Base-by-base conservation (phyloP, 2,797 vertebrate species). In the Acrocephalus scirpaceus region DNA sequence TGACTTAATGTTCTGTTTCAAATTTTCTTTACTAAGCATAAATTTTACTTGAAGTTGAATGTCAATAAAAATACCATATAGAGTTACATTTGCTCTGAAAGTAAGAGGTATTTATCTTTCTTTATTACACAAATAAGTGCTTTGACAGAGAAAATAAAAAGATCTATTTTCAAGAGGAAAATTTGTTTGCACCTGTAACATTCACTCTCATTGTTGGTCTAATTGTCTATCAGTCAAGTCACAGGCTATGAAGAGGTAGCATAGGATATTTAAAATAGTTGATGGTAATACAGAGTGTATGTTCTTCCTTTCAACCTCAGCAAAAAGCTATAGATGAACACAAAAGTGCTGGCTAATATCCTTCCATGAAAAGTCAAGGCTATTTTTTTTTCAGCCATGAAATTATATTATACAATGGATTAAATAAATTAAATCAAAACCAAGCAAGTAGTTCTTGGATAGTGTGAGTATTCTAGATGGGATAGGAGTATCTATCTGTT, bases 121-220 rank as follows among this genome's bases (percentile, higher is more conserved):
- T 38, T 61, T 88, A 89, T 76, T 75, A 32, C 85, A 77, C 10
- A 86, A 95, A 90, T 64, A 76, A 42, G 21, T 85, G 45, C 19
- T 97, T 96, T 79, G 62, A 94, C 64, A 88, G 60, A 86, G 84
- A 58, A 93, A 88, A 93, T 45, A 61, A 42, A 71, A 14, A 56
- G 91, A 92, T 84, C 11, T 66, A 36, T 86, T 97, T 93, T 93
- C 21, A 74, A 74, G n/a, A 50, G 26, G 27, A 57, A 42, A 51
- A 10, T 1, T 2, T 9, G 23, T 70, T 86, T 93, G 61, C 47
- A 90, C 40, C n/a, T n/a, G 34, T 83, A 72, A 93, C 94, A 95
- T 81, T 42, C 15, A 88, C 29, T 77, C 9, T 4, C 29, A 74
- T 47, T 64, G 53, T 91, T 96, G 44, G 38, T 61, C 42, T 96